A percentile compares a stretch with the other conserved stretches of the same genome.
These are phyloP conservation scores for Trypoxylus dichotomus DNA, from an alignment of 1,140 invertebrate genomes.

Conservation along the genomic window DNA sequence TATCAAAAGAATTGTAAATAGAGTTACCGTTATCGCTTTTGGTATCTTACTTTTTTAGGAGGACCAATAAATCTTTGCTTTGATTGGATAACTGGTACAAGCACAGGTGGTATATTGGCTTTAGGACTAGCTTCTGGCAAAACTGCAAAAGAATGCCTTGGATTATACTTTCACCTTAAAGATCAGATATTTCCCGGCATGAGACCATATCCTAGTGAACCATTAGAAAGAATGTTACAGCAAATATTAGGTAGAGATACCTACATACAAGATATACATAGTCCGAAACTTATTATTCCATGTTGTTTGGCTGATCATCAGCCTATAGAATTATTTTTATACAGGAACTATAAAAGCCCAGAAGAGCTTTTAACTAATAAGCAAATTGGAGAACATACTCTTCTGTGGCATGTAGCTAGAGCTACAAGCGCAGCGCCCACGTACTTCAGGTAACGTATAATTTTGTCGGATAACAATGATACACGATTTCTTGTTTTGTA, in stretches of 20 bases:
- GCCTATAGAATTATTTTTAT: conserved; percentile 91
- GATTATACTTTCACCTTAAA: conserved; percentile 90
- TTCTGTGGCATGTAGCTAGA: conserved; percentile 86
- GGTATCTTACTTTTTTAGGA: conserved; percentile 54
- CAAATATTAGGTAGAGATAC: conserved; percentile 81
- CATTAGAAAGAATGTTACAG: conserved; percentile 85
- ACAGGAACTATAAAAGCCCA: conserved; percentile 87
- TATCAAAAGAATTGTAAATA: too few species aligned
- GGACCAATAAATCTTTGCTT: conserved; percentile 82
- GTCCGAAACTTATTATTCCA: conserved; percentile 89
- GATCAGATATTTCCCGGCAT: conserved; percentile 87
- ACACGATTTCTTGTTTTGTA: conserved; percentile 38
- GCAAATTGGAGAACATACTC: conserved; percentile 67
- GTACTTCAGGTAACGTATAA: conserved; percentile 73
- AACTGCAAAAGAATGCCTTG: conserved; percentile 74
- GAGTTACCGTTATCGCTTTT: too few species aligned
- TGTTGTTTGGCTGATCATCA: conserved; percentile 87
- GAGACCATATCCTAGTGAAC: conserved; percentile 84
- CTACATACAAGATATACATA: conserved; percentile 82
- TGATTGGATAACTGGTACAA: conserved; percentile 97
- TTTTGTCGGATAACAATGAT: too few species aligned
- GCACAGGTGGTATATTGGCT: conserved; percentile 93
- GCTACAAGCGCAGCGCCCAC: conserved; percentile 93
- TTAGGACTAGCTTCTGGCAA: conserved; percentile 71
- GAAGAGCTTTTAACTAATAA: conserved; percentile 63